These are phyloP conservation scores for Paracyclopina nana DNA, from an alignment of 1,140 invertebrate species.

Conservation along the genomic window DNA sequence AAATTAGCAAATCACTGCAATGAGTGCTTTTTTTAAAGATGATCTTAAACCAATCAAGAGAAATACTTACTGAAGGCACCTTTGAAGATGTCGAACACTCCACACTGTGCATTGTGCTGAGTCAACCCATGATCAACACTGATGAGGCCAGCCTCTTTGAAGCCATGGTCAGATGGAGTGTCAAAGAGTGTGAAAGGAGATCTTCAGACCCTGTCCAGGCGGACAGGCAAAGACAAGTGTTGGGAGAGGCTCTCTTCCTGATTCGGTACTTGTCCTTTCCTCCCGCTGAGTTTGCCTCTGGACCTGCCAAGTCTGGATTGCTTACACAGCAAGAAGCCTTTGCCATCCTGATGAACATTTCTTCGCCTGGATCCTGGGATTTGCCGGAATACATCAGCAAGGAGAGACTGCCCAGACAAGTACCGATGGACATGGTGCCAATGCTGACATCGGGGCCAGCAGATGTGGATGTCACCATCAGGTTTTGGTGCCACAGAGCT, in stretches of 20 bases:
- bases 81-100: constrained; percentile 50
- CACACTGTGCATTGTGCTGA: constrained; percentile 46
- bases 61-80: constrained; percentile 45
- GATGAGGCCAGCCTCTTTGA: constrained; percentile 41
- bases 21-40: constrained; percentile 13
- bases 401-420: background rate
- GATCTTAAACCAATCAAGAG: constrained; percentile 33
- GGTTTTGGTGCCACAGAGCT: constrained; percentile 38
- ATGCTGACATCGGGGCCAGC: background rate
- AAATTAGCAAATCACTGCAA: background rate
- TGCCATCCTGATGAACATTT: constrained; percentile 54
- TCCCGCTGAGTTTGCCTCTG: constrained; percentile 54
- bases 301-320: constrained; percentile 44
- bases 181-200: constrained; percentile 24
- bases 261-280: constrained; percentile 38
- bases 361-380: constrained; percentile 36
- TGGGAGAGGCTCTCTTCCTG: constrained; percentile 19
- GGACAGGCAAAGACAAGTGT: constrained; percentile 24
- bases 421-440: background rate
- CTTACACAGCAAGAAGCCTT: constrained; percentile 50
- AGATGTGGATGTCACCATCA: background rate
- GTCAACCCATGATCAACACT: constrained; percentile 1
- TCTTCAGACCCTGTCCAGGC: constrained; percentile 19
- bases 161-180: constrained; percentile 44
- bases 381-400: constrained; percentile 43